These are phyloP conservation scores for Dascyllus trimaculatus DNA, from an alignment of 2,113 vertebrate genomes.

Conservation along the genomic window DNA sequence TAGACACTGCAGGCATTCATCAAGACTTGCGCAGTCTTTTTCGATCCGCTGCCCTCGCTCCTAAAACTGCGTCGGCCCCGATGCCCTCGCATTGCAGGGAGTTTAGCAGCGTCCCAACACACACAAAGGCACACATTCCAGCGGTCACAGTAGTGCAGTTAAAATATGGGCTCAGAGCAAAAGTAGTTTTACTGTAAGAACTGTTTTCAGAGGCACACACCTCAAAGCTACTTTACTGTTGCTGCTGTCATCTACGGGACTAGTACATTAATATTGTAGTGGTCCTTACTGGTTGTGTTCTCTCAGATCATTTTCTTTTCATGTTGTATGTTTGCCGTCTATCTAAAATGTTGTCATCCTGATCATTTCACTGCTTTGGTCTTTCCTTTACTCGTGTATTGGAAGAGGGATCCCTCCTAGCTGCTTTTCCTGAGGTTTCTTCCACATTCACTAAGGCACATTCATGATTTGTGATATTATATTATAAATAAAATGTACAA, in stretches of 20 bases:
- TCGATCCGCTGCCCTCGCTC: constrained; percentile 33
- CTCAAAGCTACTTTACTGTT: constrained; percentile 12
- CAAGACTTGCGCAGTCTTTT: constrained; percentile 44
- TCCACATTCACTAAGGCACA: too few relatives aligned
- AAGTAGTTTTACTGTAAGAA: constrained; percentile 24
- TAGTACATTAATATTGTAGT: not conserved
- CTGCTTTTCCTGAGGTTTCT: too few relatives aligned
- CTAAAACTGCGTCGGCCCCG: constrained; percentile 41
- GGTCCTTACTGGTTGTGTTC: too few relatives aligned
- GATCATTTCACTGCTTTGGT: too few relatives aligned
- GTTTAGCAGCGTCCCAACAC: constrained; percentile 38
- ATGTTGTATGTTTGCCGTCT: too few relatives aligned
- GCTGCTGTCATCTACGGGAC: not conserved
- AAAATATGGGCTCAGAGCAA: constrained; percentile 40
- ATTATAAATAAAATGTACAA: too few relatives aligned
- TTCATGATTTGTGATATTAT: too few relatives aligned
- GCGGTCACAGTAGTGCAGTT: constrained; percentile 42
- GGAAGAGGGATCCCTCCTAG: too few relatives aligned
- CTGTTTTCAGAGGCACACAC: constrained; percentile 9
- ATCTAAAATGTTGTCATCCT: too few relatives aligned
- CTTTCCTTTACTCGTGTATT: too few relatives aligned
- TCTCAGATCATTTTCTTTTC: too few relatives aligned
- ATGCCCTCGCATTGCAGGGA: constrained; percentile 38
- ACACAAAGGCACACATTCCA: constrained; percentile 49
- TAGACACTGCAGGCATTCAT: constrained; percentile 72